Evolutionary conservation across 2,113 vertebrate genomes (phyloP).

Genomic region (Phaethon lepturus): DNA sequence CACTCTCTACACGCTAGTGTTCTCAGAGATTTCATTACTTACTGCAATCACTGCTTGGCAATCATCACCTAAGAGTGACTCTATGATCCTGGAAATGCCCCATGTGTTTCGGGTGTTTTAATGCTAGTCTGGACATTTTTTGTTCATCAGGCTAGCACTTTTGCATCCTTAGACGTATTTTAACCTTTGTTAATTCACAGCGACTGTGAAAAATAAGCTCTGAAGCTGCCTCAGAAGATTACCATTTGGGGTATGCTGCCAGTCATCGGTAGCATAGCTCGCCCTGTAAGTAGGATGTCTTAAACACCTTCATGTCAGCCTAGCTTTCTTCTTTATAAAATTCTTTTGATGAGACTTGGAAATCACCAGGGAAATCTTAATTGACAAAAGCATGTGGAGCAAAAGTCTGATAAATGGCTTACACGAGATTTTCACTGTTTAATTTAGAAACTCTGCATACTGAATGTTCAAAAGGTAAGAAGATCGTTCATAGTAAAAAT

Average conservation of each 20-base stretch:
- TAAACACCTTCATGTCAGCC: background rate
- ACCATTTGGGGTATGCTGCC: background rate
- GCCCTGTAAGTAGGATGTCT: background rate
- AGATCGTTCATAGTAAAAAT: background rate
- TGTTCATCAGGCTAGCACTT: background rate
- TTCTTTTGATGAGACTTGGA: background rate
- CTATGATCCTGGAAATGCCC: background rate
- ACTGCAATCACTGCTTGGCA: background rate
- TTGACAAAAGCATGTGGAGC: background rate
- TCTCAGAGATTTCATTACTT: background rate
- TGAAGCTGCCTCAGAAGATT: background rate
- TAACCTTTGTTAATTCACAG: background rate
- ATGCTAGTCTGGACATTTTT: background rate
- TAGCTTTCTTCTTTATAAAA: background rate
- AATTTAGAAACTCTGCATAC: background rate
- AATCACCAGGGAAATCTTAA: background rate
- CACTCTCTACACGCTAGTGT: background rate
- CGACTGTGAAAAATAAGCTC: background rate
- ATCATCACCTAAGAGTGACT: background rate
- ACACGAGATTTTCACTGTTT: background rate
- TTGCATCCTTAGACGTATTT: background rate
- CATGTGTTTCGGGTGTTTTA: background rate
- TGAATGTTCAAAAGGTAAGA: background rate
- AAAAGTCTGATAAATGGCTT: background rate
- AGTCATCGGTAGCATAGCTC: background rate